A percentile compares a stretch with the other conserved stretches of the same genome.
Evolutionary conservation across 2,113 vertebrate genomes (phyloP).

Genomic region (Misgurnus anguillicaudatus): DNA sequence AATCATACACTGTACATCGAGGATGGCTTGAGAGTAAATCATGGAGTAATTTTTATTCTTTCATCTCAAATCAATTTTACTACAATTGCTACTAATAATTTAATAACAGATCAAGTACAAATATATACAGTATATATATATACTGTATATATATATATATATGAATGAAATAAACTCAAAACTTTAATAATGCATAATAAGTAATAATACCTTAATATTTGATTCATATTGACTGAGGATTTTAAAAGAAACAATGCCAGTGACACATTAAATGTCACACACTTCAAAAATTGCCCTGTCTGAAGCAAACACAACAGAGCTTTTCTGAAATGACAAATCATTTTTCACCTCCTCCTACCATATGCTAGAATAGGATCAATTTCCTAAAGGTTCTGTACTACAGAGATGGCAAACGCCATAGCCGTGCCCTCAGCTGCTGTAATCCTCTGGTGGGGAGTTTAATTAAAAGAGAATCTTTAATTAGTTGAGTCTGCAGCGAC

Average conservation of each 20-base stretch:
- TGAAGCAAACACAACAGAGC: constrained; percentile 18
- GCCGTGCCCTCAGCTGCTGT: not conserved
- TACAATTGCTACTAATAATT: too few species aligned
- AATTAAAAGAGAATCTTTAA: constrained; percentile 40
- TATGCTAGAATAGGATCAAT: constrained; percentile 1
- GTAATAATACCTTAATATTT: not conserved
- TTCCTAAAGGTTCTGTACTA: not conserved
- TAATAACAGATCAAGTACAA: too few species aligned
- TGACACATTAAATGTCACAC: constrained; percentile 18
- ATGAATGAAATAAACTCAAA: not conserved
- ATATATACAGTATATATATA: too few species aligned
- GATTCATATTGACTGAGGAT: not conserved
- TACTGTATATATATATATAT: too few species aligned
- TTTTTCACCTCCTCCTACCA: not conserved
- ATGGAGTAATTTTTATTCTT: too few species aligned
- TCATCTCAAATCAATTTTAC: too few species aligned
- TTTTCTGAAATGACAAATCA: not conserved
- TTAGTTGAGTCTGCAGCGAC: constrained; percentile 23
- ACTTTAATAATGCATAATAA: constrained; percentile 20
- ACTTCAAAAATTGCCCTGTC: not conserved
- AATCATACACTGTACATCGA: too few species aligned
- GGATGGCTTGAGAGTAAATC: too few species aligned
- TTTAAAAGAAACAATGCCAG: constrained; percentile 14
- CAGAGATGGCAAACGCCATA: not conserved
- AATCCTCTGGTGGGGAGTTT: constrained; percentile 29